A percentile compares a stretch with the other conserved stretches of the same genome.
Evolutionary conservation across 2,797 vertebrate genomes (phyloP).

Genomic region (Hyperoplus lanceolatus): DNA sequence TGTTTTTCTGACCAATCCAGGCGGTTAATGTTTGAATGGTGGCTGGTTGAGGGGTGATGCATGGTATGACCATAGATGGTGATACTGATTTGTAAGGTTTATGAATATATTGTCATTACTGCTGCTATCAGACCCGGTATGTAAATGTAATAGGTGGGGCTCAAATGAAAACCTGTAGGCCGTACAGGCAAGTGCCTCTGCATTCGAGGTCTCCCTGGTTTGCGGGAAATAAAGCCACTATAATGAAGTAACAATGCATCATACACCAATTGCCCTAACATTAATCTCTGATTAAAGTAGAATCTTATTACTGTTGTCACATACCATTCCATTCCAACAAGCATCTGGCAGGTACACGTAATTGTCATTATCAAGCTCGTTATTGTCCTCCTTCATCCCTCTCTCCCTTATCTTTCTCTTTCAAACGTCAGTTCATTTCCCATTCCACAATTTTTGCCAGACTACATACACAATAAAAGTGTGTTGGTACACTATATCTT

Average conservation of each 20-base stretch:
- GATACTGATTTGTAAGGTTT: neutral
- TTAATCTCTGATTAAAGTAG: conserved; percentile 29
- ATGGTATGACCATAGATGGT: neutral
- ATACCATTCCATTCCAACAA: conserved; percentile 14
- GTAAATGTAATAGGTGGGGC: neutral
- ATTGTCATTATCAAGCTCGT: conserved; percentile 6
- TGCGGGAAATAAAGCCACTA: neutral
- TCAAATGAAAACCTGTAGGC: neutral
- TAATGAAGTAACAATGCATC: conserved; percentile 8
- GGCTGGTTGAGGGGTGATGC: neutral
- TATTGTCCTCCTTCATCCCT: neutral
- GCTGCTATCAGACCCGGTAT: neutral
- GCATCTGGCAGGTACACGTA: conserved; percentile 24
- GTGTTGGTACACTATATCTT: neutral
- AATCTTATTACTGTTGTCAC: conserved; percentile 11
- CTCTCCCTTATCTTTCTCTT: neutral
- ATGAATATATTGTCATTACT: neutral
- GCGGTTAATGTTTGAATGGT: neutral
- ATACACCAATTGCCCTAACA: conserved; percentile 4
- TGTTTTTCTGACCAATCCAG: neutral
- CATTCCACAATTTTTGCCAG: neutral
- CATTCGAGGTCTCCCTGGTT: neutral
- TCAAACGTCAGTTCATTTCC: neutral
- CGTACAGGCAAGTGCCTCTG: neutral
- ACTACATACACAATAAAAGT: neutral